Evolutionary conservation across 2,113 vertebrate species (phyloP).

Genomic region (Istiophorus platypterus): DNA sequence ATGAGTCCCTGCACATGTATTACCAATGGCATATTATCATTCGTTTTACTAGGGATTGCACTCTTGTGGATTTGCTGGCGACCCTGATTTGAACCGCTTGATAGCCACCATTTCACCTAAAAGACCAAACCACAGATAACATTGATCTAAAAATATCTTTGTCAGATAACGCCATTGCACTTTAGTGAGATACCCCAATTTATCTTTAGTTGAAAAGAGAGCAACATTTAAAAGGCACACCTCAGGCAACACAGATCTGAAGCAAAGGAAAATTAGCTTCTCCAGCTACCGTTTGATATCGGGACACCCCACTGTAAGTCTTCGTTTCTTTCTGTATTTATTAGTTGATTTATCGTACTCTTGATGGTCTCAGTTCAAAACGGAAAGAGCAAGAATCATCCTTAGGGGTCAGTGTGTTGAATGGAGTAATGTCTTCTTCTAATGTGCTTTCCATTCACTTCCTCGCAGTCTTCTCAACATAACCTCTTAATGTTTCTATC

Average conservation of each 20-base stretch:
- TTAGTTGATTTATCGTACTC: conserved; percentile 49
- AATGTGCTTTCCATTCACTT: conserved; percentile 67
- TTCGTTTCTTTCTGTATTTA: conserved; percentile 55
- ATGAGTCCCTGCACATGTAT: conserved; percentile 3
- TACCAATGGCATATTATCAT: conserved; percentile 8
- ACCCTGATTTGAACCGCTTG: conserved; percentile 51
- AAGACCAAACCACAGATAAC: conserved; percentile 38
- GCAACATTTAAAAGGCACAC: conserved; percentile 67
- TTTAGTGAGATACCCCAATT: conserved; percentile 57
- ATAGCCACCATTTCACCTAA: conserved; percentile 52
- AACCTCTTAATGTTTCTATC: conserved; percentile 78
- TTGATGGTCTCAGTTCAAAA: conserved; percentile 43
- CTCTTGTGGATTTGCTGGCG: not conserved
- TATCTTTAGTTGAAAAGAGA: conserved; percentile 65
- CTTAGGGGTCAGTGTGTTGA: conserved; percentile 40
- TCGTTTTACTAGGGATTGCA: conserved; percentile 21
- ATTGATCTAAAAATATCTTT: conserved; percentile 56
- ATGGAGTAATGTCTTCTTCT: conserved; percentile 47
- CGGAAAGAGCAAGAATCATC: conserved; percentile 39
- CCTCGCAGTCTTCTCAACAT: conserved; percentile 63
- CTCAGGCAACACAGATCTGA: conserved; percentile 62
- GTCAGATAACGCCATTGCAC: conserved; percentile 53
- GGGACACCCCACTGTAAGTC: conserved; percentile 51
- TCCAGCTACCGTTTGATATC: conserved; percentile 66
- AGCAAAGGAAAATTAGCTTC: conserved; percentile 66